These are phyloP conservation scores for Ariolimax columbianus DNA, from an alignment of 2,888 invertebrate species.

Conservation along the genomic window DNA sequence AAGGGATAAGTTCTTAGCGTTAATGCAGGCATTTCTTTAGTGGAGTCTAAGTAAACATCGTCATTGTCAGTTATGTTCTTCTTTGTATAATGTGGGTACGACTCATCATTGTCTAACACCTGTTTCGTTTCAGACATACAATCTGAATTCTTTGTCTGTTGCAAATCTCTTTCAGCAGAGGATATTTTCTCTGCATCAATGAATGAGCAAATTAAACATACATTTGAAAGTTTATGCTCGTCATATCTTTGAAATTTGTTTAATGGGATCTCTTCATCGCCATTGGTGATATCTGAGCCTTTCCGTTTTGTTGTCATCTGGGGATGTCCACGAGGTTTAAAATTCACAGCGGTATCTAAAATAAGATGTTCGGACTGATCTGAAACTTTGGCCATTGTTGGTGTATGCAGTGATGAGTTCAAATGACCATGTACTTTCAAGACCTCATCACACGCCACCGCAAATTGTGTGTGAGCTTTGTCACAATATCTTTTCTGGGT, in stretches of 20 bases:
- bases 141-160: neutral
- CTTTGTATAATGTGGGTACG: neutral
- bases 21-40: conserved; percentile 37
- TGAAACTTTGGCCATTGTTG: neutral
- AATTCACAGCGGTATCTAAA: neutral
- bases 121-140: neutral
- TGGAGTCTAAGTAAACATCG: conserved; percentile 28
- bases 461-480: neutral
- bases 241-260: conserved; percentile 4
- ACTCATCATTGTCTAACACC: neutral
- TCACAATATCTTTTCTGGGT: neutral
- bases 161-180: neutral
- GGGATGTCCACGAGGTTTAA: neutral
- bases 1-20: conserved; percentile 1
- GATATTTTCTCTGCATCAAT: neutral
- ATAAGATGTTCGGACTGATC: neutral
- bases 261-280: neutral
- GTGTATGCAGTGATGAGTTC: neutral
- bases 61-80: neutral
- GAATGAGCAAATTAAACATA: neutral
- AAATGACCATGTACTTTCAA: conserved; percentile 3
- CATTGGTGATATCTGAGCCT: neutral
- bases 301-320: neutral
- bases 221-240: neutral
- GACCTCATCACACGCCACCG: neutral